Base-by-base conservation (phyloP, 2,888 invertebrate species). In the Stenurella melanura region DNA sequence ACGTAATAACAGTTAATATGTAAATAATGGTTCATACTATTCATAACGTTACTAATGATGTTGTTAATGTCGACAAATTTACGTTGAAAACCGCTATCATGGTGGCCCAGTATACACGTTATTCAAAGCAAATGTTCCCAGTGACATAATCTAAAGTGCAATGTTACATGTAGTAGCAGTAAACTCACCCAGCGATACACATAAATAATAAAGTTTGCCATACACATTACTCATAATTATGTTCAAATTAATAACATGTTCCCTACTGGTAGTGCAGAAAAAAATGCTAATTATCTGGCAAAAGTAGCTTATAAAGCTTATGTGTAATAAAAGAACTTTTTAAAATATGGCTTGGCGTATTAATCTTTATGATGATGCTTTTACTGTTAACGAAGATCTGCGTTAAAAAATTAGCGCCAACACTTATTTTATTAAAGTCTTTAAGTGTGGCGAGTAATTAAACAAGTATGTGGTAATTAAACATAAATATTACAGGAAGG, bases 121-220 rank as follows among this genome's bases (percentile, higher is more conserved):
- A 86, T 86, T 84, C 82, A 82, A 80, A 84, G 83, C 85, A 85
- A 86, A 86, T 84, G 85, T 82, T 84, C 79, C 80, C 81, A 84
- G 81, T 85, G 85, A 85, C 85, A 84, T 83, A 86, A 85, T 85
- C 84, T 84, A 85, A 81, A 83, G 82, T 83, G 80, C 81, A 81
- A 78, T 83, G 81, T 80, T 83, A 79, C 80, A 82, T 80, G 78
- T 80, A 74, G 61, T 75, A 75, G 79, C 75, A 69, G 78, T 75
- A 72, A 74, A 78, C 79, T 71, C 50, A 74, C 79, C 80, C 70
- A 74, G 69, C 80, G 72, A 81, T 82, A 79, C 80, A 82, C 84
- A 83, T 86, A 86, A 86, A 86, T 86, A 86, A 85, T 85, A 86
- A 86, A 86, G 82, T 86, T 86, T 81, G 78, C 80, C 77, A 81